Base-by-base conservation (phyloP, 2,888 invertebrate genomes). In the Lepetodrilus schrolli region DNA sequence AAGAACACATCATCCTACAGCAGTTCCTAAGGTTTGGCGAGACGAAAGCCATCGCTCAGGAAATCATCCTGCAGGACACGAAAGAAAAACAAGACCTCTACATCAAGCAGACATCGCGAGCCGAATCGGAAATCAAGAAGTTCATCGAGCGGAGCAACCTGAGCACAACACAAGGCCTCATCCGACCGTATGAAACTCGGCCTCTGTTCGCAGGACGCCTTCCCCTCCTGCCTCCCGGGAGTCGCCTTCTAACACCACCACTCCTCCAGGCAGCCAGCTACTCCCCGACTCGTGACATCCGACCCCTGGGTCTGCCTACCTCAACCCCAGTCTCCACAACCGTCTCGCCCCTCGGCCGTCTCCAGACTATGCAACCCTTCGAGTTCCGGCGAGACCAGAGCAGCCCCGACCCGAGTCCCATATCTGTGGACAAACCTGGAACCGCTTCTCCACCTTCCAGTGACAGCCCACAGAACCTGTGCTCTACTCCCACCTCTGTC, bases 321-420 rank as follows among this genome's bases (percentile, higher is more conserved):
- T 78, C 78, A 23, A 80, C 80, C 38, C 83, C 88, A 36, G 88
- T 94, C 91, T 93, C 94, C 50, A 90, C 93, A 30, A 93, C 93
- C 80, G 93, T 93, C 36, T 95, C 95, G 8, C 97, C 97, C 2
- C 92, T 97, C 78, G 96, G 95, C 90, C 94, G 96, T 85, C 92
- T 97, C 66, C 96, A 97, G 91, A 97, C 95, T 86, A 97, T 98
- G 97, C 97, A 97, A 88, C 97, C 97, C 0, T 96, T 96, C 90
- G 97, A 97, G 90, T 97, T 95, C 88, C 93, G 96, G 36, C 81
- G 87, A 36, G 87, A 87, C 49, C 80, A 81, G 38, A 50, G 79
- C 21, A 84, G 84, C 72, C 83, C 86, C 2, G 70, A 81, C 4
- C 75, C 68, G 26, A 58, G 70, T 82, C 84, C 50, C 50, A 51